Base-by-base conservation (phyloP, 2,888 invertebrate genomes). In the Leptothorax acervorum region DNA sequence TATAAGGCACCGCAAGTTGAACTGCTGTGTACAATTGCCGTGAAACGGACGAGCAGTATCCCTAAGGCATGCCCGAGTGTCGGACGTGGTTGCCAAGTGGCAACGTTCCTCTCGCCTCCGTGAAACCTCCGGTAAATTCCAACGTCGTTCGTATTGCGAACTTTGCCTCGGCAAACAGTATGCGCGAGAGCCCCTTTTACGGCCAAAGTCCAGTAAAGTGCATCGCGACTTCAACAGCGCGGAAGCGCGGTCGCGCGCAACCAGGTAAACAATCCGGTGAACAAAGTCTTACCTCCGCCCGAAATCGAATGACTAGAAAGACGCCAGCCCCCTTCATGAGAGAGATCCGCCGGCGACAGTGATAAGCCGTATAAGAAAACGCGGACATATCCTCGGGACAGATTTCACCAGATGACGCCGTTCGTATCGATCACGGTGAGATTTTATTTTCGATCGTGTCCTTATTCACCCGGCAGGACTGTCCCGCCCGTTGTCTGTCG, bases 401-500 rank as follows among this genome's bases (percentile, higher is more conserved):
- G 79, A 48, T 71, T 53, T 23, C 31, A 23, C 76, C 83, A 83
- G 74, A 70, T 87, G 82, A 85, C 83, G 86, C 87, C 88, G 85
- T 87, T 88, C 87, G 87, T 90, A 88, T 86, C 90, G 90, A 91
- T 91, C 89, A 89, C 88, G 85, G 88, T 86, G 84, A 87, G 87
- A 90, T 89, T 90, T 89, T 88, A 89, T 90, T 91, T 90, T 90
- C 90, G 91, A 91, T 90, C 87, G 89, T 87, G 84, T 87, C 87
- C 88, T 90, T 90, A 91, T 92, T 91, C 91, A 85, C 83, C 85
- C 84, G 86, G 84, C 62, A 15, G 55, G 5, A 55, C 42, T 31
- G n/a, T 18, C 28, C 45, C 45, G 35, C 9, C 12, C 57, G 51
- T 57, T 79, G 70, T 57, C 45, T 88, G 85, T 79, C 88, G 87